A percentile compares a stretch with the other conserved stretches of the same genome.
phyloP scores from a whole-genome alignment of 2,797 vertebrate genomes.

The Cryptoprocta ferox region DNA sequence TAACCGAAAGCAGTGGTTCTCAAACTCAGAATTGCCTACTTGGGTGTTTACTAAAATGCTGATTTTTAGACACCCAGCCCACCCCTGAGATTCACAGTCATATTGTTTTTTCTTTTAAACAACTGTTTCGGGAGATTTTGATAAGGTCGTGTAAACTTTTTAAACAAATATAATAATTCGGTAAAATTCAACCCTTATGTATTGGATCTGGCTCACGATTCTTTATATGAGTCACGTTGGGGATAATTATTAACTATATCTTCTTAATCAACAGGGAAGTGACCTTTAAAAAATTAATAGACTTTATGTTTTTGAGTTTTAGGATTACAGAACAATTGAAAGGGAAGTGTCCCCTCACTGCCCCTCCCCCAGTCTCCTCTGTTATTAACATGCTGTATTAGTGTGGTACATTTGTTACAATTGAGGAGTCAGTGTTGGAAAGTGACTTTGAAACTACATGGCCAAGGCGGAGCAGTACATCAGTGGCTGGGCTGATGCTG shows the following conservation, averaged over 20 bases:
- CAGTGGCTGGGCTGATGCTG: not conserved
- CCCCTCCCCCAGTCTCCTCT: not conserved
- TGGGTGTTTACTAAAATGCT: not conserved
- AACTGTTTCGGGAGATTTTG: not conserved
- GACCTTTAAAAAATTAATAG: slow-evolving; percentile 7
- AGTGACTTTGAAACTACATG: not conserved
- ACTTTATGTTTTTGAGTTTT: not conserved
- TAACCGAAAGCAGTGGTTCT: not conserved
- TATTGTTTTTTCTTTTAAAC: not conserved
- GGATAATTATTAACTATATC: not conserved
- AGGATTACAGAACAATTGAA: not conserved
- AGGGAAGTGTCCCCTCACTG: not conserved
- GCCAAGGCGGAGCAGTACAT: not conserved
- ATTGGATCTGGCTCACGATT: not conserved
- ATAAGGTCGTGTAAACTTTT: not conserved
- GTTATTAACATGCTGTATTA: not conserved
- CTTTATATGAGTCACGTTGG: not conserved
- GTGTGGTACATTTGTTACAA: not conserved
- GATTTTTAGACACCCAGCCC: not conserved
- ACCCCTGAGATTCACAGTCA: not conserved
- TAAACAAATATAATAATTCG: not conserved
- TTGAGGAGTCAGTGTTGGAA: not conserved
- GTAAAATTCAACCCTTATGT: not conserved
- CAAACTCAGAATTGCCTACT: not conserved
- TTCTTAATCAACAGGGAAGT: not conserved